Conservation (phyloP, 2,113 vertebrate species). For the Megalops atlanticus region DNA sequence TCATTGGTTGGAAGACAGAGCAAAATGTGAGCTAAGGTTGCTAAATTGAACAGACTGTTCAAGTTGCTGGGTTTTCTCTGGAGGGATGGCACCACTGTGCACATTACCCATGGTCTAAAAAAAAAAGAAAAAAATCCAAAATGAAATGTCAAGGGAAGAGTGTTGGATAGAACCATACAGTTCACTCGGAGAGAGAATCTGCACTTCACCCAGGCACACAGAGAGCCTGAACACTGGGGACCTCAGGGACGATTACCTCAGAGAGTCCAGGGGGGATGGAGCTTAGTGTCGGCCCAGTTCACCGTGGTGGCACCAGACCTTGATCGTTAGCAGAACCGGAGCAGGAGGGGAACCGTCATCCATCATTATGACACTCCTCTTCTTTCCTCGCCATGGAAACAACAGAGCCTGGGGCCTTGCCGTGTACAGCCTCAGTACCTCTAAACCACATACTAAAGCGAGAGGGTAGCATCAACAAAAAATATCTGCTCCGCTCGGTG, state of each 20-base stretch:
- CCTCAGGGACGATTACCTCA: not conserved
- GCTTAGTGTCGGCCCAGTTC: constrained; percentile 12
- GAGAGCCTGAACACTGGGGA: not conserved
- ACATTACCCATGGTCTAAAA: too few species aligned
- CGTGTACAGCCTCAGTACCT: not conserved
- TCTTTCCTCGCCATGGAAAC: constrained; percentile 14
- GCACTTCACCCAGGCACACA: not conserved
- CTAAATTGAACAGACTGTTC: too few species aligned
- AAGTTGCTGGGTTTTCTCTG: too few species aligned
- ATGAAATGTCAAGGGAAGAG: too few species aligned
- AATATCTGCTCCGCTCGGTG: not conserved
- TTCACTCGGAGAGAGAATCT: not conserved
- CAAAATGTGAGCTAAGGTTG: too few species aligned
- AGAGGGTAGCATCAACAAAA: not conserved
- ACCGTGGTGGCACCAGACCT: constrained; percentile 19
- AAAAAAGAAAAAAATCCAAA: too few species aligned
- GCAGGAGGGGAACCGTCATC: constrained; percentile 35
- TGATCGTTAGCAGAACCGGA: constrained; percentile 28
- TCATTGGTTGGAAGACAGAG: too few species aligned
- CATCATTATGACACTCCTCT: constrained; percentile 39
- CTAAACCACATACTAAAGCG: not conserved
- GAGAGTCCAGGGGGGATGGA: not conserved
- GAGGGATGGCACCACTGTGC: too few species aligned
- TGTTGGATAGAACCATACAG: not conserved
- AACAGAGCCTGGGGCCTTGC: not conserved